Percentiles rank a stretch among this genome's conserved stretches.
These are phyloP conservation scores for Geophilus truncorum DNA, from an alignment of 2,888 invertebrate species.

Conservation along the genomic window DNA sequence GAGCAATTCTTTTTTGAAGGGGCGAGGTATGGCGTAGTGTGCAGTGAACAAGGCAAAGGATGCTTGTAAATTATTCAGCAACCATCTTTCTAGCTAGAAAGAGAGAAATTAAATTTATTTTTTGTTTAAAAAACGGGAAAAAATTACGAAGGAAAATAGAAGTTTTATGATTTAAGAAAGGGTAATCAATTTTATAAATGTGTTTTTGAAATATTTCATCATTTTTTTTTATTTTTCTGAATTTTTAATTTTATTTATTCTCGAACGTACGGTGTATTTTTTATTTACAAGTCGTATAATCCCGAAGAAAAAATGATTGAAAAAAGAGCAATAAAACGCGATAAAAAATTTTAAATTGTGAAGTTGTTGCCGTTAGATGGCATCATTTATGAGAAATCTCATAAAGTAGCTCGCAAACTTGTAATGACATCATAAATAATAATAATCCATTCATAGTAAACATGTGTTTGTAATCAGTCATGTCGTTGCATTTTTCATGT, in stretches of 20 bases:
- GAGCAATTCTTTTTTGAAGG: neutral
- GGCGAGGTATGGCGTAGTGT: neutral
- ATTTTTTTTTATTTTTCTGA: neutral
- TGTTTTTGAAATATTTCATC: neutral
- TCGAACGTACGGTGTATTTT: neutral
- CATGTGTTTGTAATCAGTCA: neutral
- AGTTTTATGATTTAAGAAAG: neutral
- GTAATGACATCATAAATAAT: neutral
- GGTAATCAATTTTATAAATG: neutral
- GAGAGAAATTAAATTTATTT: neutral
- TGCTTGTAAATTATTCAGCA: neutral
- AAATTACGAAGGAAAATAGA: neutral
- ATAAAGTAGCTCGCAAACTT: neutral
- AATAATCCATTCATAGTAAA: neutral
- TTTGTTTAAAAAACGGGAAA: neutral
- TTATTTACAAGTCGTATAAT: neutral
- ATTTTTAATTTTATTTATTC: neutral
- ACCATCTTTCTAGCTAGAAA: neutral
- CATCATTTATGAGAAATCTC: neutral
- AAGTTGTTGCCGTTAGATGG: neutral
- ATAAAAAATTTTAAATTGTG: neutral
- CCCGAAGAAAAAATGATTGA: neutral
- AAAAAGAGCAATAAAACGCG: neutral
- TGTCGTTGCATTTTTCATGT: neutral
- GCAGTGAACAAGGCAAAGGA: neutral